Evolutionary conservation across 2,888 invertebrate species (phyloP).

Genomic region (Euclidia mi): DNA sequence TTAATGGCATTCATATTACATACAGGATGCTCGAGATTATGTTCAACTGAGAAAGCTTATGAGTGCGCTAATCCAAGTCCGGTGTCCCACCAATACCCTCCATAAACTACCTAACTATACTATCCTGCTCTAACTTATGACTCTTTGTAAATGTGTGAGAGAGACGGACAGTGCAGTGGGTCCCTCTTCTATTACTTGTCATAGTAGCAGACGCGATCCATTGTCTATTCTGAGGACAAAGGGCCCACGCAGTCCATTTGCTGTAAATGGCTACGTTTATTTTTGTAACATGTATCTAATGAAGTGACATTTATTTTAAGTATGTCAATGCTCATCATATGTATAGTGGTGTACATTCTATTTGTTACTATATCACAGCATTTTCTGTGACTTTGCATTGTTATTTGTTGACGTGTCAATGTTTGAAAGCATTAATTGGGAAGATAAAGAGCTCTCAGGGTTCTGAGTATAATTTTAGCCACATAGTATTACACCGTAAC

Average conservation of each 20-base stretch:
- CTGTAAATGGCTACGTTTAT: conserved; percentile 15
- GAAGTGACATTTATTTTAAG: too few relatives aligned
- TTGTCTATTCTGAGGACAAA: conserved; percentile 34
- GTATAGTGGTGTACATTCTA: too few relatives aligned
- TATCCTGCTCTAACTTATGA: background rate
- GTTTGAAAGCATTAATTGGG: too few relatives aligned
- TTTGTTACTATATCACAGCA: too few relatives aligned
- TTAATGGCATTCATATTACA: conserved; percentile 13
- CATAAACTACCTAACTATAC: conserved; percentile 1
- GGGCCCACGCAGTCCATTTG: conserved; percentile 25
- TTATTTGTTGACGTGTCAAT: too few relatives aligned
- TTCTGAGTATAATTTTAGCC: too few relatives aligned
- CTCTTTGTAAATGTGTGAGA: background rate
- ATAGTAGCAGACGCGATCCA: conserved; percentile 23
- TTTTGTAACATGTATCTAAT: conserved; percentile 6
- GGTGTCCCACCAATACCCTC: conserved; percentile 18
- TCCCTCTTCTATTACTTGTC: background rate
- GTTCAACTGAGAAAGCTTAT: conserved; percentile 37
- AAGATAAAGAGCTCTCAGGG: too few relatives aligned
- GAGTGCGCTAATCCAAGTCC: conserved; percentile 48
- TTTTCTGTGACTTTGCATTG: too few relatives aligned
- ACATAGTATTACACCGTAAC: too few relatives aligned
- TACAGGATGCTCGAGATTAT: conserved; percentile 45
- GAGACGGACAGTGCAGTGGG: background rate
- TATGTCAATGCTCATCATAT: too few relatives aligned